Conservation (phyloP, 2,888 invertebrate genomes). For the Pemphredon lugubris region DNA sequence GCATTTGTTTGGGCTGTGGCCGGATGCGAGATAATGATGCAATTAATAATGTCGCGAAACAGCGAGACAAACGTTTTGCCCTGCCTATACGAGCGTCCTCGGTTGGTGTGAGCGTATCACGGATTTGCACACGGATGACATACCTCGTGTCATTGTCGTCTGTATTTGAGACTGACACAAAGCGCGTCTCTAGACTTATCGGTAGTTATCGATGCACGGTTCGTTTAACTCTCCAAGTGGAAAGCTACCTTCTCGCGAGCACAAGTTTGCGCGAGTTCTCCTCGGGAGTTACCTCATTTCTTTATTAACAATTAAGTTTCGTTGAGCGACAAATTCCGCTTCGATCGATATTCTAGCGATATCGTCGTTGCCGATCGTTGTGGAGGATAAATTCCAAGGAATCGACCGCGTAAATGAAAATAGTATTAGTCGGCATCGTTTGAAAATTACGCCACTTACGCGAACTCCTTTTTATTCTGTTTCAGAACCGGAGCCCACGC, state of each 20-base stretch:
- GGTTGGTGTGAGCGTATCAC: neutral
- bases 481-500: conserved; percentile 1
- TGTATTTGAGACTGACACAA: conserved; percentile 19
- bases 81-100: conserved; percentile 19
- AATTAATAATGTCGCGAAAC: conserved; percentile 62
- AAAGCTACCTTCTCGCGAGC: conserved; percentile 29
- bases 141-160: conserved; percentile 24
- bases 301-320: conserved; percentile 18
- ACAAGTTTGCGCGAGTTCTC: too few relatives aligned
- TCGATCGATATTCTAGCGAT: too few relatives aligned
- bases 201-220: conserved; percentile 43
- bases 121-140: conserved; percentile 11
- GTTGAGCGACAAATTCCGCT: conserved; percentile 2
- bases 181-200: conserved; percentile 39
- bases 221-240: conserved; percentile 35
- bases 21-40: conserved; percentile 52
- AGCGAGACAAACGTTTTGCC: conserved; percentile 41
- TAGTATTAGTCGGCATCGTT: neutral
- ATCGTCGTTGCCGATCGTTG: neutral
- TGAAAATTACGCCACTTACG: neutral
- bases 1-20: conserved; percentile 53
- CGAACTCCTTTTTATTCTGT: conserved; percentile 1
- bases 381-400: neutral
- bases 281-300: conserved; percentile 18
- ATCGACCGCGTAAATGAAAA: neutral